Evolutionary conservation across 2,113 vertebrate species (phyloP), one percentile per base, ranked within the genome.

Genomic region (Antidorcas marsupialis): DNA sequence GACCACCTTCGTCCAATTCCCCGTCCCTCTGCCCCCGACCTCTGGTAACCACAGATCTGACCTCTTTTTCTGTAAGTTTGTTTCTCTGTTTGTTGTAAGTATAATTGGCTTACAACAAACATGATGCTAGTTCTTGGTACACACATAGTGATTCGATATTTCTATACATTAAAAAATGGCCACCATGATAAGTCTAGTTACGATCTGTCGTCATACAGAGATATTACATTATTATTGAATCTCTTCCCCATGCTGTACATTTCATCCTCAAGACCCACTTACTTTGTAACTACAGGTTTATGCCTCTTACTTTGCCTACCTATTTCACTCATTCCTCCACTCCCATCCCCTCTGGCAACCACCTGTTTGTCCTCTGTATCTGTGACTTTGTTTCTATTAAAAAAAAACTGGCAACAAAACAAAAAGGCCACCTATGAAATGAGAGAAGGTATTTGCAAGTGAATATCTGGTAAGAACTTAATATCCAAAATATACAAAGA

Each of bases 141-240:
- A 36, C 19, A 14, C 47, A 8, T 15, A 53, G 33, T 53, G 19
- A 36, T 25, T 36, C 0, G 6, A 0, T 25, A 25, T 53, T 53
- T 36, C 79, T 82, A 19, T 53, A 53, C 11, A 36, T 36, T 36
- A 82, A 33, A n/a, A 53, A 82, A 53, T 53, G 50, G 6, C 47
- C 28, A 81, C 16, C 47, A 50, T 50, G 5, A 11, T 79, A 79
- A 50, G 27, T 33, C 76, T 50, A 3, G 1, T 81, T 33, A 21
- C 1, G 1, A 21, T 33, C 10, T 52, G 47, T 52, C 78, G 33
- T 33, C 33, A 14, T 25, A 53, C 79, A 53, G 33, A 53, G 17
- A n/a, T 53, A n/a, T 25, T 53, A 25, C 50, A 14, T 36, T 53
- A 25, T 25, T 53, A 36, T 53, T 82, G 17, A n/a, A 19, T 82